Percentiles rank a stretch among this genome's conserved stretches.
Evolutionary conservation across 2,797 vertebrate species (phyloP).

Genomic region (Xerus rutilus): DNA sequence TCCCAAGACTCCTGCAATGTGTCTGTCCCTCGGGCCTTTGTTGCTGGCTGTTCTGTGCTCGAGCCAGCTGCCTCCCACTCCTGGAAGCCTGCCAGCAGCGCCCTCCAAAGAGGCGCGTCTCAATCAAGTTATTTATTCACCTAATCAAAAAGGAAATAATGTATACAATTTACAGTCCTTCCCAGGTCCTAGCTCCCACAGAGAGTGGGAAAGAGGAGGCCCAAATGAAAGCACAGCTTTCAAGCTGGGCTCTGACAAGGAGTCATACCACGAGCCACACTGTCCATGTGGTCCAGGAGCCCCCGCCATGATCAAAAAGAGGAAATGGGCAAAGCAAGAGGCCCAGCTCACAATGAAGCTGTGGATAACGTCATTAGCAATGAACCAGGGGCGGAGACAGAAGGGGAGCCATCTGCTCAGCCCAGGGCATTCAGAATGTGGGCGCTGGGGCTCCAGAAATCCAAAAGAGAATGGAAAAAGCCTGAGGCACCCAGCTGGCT

Average conservation of each 20-base stretch:
- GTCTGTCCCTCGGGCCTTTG: slow-evolving; percentile 66
- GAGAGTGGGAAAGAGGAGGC: slow-evolving; percentile 23
- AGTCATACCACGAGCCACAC: slow-evolving; percentile 47
- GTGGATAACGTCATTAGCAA: slow-evolving; percentile 46
- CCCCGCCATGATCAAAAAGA: slow-evolving; percentile 54
- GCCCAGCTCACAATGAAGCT: neutral
- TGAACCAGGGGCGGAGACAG: neutral
- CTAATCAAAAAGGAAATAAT: slow-evolving; percentile 86
- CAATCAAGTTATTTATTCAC: slow-evolving; percentile 84
- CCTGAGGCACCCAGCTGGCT: slow-evolving; percentile 30
- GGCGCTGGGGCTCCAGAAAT: neutral
- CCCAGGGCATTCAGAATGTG: slow-evolving; percentile 53
- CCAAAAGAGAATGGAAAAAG: neutral
- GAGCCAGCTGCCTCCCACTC: slow-evolving; percentile 67
- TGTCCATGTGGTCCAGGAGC: slow-evolving; percentile 32
- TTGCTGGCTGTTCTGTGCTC: slow-evolving; percentile 46
- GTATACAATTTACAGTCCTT: slow-evolving; percentile 82
- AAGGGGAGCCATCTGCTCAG: slow-evolving; percentile 64
- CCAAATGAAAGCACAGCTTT: slow-evolving; percentile 71
- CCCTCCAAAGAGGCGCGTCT: slow-evolving; percentile 78
- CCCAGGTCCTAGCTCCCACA: slow-evolving; percentile 72
- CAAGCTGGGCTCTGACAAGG: slow-evolving; percentile 25
- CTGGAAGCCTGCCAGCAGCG: slow-evolving; percentile 80
- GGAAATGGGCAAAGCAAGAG: slow-evolving; percentile 60
- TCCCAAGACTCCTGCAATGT: slow-evolving; percentile 22